Percentiles rank a stretch among this genome's conserved stretches.
phyloP scores from a whole-genome alignment of 2,888 invertebrate genomes.

The Gortyna flavago region DNA sequence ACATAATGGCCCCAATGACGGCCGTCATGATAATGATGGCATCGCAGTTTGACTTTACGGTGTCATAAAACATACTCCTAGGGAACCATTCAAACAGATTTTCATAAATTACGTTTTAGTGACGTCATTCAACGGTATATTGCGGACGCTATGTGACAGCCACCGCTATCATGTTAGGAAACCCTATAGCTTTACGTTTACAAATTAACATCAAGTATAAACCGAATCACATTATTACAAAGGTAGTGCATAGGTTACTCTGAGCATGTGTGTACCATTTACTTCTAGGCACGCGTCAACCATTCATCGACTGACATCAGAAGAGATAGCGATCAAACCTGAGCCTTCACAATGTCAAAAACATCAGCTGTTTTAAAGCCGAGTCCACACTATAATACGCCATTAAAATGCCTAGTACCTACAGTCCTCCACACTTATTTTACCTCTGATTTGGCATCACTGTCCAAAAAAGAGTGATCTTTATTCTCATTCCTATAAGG shows the following conservation, averaged over 20 bases:
- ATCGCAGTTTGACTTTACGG: background rate
- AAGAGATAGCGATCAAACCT: conserved; percentile 17
- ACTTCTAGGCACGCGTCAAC: background rate
- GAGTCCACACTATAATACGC: conserved; percentile 16
- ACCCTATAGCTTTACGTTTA: background rate
- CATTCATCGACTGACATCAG: background rate
- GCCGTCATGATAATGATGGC: background rate
- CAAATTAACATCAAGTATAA: background rate
- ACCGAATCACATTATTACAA: background rate
- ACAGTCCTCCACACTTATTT: background rate
- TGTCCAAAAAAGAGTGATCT: background rate
- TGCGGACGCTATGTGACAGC: background rate
- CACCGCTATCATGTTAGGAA: background rate
- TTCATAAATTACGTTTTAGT: background rate
- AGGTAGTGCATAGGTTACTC: background rate
- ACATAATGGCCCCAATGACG: background rate
- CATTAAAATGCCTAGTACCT: conserved; percentile 44
- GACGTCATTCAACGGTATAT: background rate
- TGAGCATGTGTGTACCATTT: background rate
- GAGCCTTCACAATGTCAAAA: conserved; percentile 18
- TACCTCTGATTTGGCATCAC: background rate
- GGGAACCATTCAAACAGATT: background rate
- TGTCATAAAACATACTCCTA: background rate
- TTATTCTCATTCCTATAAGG: background rate
- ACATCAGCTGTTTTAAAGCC: conserved; percentile 13